Base-by-base conservation (phyloP, 2,797 vertebrate species). In the Acanthiza pusilla region DNA sequence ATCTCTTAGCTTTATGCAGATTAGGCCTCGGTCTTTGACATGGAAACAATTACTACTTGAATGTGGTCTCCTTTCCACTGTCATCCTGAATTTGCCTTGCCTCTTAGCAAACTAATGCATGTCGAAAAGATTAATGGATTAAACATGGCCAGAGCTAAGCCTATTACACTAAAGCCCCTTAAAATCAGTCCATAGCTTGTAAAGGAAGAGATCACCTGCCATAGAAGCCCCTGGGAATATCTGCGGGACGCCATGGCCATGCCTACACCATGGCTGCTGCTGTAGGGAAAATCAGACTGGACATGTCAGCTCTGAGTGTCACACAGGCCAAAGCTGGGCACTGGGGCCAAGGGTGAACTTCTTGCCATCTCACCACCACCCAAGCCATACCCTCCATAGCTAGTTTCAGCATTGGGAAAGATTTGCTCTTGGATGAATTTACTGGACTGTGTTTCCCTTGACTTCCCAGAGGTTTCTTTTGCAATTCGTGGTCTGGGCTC, bases 61-160 rank as follows among this genome's bases (percentile, higher is more conserved):
- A 93, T 78, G 82, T 71, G 84, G 65, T 94, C 92, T 93, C 75
- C 86, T 95, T 96, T 94, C 88, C 92, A 94, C 89, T 96, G 95
- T 95, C 95, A 89, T 70, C 65, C 78, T 88, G 88, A 78, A 88
- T 91, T 94, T 83, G 73, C 63, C 80, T 90, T 93, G 77, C 80
- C 80, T 94, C 77, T 91, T 93, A 91, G 91, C 74, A 76, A 88
- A 90, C 89, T 71, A 96, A 94, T 82, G 88, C 76, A 90, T 91
- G 93, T 93, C 42, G 2, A 96, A 94, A 94, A 95, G 92, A 96
- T 96, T 96, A 96, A 93, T 96, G 91, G 94, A 96, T 96, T 96
- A 97, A 96, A 96, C 83, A 58, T 13, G 30, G 71, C 55, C 80
- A 74, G 54, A 77, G 88, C 75, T 96, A 96, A 97, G 91, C 94